Evolutionary conservation across 2,888 invertebrate species (phyloP).

Genomic region (Drosophila fungiperda): DNA sequence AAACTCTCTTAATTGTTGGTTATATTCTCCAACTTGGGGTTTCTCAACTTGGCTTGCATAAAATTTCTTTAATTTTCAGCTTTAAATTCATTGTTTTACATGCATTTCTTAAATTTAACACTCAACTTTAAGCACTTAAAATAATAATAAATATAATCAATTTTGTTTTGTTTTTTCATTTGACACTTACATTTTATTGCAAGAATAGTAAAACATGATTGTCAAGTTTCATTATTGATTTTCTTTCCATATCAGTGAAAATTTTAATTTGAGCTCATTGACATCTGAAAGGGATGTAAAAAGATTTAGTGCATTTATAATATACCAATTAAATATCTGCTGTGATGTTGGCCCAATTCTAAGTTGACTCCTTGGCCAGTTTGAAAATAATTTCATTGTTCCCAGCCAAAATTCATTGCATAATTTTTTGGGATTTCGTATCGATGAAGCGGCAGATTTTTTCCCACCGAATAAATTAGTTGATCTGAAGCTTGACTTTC

Average conservation of each 20-base stretch:
- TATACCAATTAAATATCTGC: neutral
- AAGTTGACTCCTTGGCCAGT: neutral
- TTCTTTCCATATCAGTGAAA: neutral
- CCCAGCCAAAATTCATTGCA: constrained; percentile 24
- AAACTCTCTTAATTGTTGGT: neutral
- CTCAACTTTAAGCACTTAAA: neutral
- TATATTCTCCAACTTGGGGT: neutral
- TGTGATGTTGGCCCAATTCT: neutral
- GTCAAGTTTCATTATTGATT: neutral
- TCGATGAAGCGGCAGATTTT: neutral
- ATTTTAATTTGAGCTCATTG: neutral
- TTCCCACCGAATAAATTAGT: constrained; percentile 41
- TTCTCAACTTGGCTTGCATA: no score
- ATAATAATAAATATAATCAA: neutral
- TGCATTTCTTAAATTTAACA: neutral
- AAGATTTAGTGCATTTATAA: neutral
- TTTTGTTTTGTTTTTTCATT: neutral
- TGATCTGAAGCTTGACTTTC: constrained; percentile 16
- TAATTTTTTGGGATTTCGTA: constrained; percentile 34
- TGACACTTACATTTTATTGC: neutral
- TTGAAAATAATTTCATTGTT: neutral
- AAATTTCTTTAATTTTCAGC: neutral
- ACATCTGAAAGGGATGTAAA: neutral
- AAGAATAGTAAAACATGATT: neutral
- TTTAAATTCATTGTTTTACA: neutral